Conservation (phyloP, 2,797 vertebrate species). For the Enoplosus armatus region DNA sequence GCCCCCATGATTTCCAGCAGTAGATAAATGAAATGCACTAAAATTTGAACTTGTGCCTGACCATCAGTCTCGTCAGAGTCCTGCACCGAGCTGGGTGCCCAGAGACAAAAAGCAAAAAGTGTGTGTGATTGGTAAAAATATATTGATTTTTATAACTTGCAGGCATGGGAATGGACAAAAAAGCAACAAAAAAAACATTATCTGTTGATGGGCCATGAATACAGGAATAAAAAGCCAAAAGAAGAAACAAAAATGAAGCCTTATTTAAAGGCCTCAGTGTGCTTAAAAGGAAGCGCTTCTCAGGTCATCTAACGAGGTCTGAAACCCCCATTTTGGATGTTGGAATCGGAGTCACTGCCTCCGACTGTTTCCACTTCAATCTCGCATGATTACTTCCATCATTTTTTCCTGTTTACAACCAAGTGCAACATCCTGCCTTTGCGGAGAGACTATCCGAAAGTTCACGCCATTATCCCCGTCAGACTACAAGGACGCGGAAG, state of each 20-base stretch:
- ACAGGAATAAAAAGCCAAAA: background rate
- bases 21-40: background rate
- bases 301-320: background rate
- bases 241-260: background rate
- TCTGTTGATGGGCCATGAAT: background rate
- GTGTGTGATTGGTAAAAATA: background rate
- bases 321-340: background rate
- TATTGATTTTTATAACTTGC: background rate
- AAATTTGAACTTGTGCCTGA: background rate
- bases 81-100: background rate
- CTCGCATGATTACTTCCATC: no score
- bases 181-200: background rate
- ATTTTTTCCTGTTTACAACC: background rate
- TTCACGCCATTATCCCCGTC: background rate
- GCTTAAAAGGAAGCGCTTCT: background rate
- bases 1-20: background rate
- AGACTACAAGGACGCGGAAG: background rate
- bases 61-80: background rate
- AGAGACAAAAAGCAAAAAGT: background rate
- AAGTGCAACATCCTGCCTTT: background rate
- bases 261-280: background rate
- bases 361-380: no score
- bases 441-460: background rate
- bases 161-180: background rate
- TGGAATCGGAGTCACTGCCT: background rate